Base-by-base conservation (phyloP, 2,888 invertebrate species). In the Oligia latruncula region DNA sequence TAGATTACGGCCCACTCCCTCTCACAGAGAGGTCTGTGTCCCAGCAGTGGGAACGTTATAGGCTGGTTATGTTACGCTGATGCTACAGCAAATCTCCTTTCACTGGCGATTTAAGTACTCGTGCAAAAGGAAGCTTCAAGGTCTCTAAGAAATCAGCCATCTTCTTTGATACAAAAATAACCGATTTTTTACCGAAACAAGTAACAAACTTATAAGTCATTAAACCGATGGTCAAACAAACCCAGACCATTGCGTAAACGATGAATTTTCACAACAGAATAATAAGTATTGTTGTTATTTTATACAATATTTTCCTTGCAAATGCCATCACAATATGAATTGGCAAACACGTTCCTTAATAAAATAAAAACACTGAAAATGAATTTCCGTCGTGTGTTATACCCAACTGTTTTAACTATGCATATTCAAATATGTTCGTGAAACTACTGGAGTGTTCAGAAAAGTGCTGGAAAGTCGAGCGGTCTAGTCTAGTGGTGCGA, bases 391-490 rank as follows among this genome's bases (percentile, higher is more conserved):
- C 74, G 43, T 67, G n/a, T 71, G 71, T 40, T 72, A 74, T 73
- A 87, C 66, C n/a, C 52, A 17, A 68, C 64, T 68, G 60, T 71
- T 77, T 66, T 70, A 84, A 80, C 71, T 60, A 67, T 77, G 60
- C 74, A 75, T 62, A 65, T 80, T 75, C 55, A 80, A 88, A 78
- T 83, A 78, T 43, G 77, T 72, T 60, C 55, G 73, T 72, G 68
- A 49, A 74, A 23, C 70, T 68, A 67, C 35, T 68, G 46, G 52
- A 70, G 88, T 78, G 84, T 79, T 20, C n/a, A 35, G 71, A 65
- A 78, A 77, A 75, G 65, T 81, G 58, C 67, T 78, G 60, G 71
- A 77, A 88, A 87, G 76, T 80, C 70, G 46, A 43, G n/a, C 17
- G 65, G 40, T 17, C 29, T 78, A 64, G 40, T 17, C 29, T 78